Evolutionary conservation across 2,797 vertebrate genomes (phyloP).

Genomic region (Epinephelus awoara): DNA sequence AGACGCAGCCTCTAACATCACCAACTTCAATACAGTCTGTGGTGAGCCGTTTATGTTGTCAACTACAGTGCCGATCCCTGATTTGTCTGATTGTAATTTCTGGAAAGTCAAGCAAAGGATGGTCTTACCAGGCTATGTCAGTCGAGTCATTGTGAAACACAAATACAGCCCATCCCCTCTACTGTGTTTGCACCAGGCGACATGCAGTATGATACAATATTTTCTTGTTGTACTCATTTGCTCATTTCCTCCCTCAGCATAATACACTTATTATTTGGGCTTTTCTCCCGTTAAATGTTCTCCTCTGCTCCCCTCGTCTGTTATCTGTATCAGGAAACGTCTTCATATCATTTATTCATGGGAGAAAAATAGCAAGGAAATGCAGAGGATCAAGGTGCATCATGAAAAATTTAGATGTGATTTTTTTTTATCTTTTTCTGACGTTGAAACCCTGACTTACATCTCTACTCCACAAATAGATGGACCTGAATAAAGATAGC

Average conservation of each 20-base stretch:
- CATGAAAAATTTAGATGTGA: constrained; percentile 50
- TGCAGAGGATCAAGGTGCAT: constrained; percentile 20
- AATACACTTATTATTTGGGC: no score
- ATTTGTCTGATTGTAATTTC: no score
- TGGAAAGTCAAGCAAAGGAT: no score
- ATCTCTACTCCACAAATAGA: background rate
- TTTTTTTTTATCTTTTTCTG: background rate
- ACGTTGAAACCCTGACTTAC: constrained; percentile 3
- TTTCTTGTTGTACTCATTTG: background rate
- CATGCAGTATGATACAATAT: background rate
- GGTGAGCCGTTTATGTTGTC: no score
- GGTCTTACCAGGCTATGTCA: background rate
- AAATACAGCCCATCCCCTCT: background rate
- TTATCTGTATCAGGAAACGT: constrained; percentile 15
- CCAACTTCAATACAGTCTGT: no score
- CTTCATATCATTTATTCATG: constrained; percentile 57
- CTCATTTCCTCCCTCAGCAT: background rate
- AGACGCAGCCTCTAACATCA: no score
- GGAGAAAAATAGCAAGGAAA: constrained; percentile 47
- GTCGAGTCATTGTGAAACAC: background rate
- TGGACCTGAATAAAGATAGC: constrained; percentile 16
- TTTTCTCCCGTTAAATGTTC: background rate
- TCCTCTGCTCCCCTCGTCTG: background rate
- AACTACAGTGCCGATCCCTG: no score
- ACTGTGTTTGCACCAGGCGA: background rate